Evolutionary conservation across 2,888 invertebrate species (phyloP).

Genomic region (Onchidella celtica): DNA sequence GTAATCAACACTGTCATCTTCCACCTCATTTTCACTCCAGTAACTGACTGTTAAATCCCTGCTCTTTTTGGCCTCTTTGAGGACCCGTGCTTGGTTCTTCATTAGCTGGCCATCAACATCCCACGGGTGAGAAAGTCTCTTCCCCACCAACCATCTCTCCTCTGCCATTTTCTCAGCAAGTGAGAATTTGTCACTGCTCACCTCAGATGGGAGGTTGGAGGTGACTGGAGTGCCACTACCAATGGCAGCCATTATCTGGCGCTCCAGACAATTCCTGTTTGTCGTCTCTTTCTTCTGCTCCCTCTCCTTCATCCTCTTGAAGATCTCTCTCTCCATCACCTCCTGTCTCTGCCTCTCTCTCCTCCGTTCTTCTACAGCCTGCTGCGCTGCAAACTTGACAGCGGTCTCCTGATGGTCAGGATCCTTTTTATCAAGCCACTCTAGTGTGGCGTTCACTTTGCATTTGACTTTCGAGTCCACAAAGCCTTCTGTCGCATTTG

Average conservation of each 20-base stretch:
- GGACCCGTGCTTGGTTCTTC: neutral
- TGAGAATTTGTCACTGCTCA: neutral
- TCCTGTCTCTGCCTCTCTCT: neutral
- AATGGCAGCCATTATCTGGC: neutral
- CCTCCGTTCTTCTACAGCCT: neutral
- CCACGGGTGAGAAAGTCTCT: neutral
- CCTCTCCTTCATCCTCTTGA: neutral
- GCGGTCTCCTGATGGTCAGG: neutral
- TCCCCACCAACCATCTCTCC: neutral
- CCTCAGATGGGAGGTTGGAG: neutral
- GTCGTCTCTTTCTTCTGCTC: neutral
- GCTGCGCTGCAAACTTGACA: neutral
- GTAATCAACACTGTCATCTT: neutral
- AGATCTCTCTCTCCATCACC: neutral
- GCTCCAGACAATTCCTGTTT: neutral
- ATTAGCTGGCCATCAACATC: neutral
- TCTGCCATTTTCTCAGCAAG: neutral
- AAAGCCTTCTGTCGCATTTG: neutral
- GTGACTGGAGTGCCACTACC: neutral
- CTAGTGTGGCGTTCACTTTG: neutral
- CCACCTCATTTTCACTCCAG: neutral
- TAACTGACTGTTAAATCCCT: neutral
- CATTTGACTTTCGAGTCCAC: neutral
- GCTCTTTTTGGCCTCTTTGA: neutral
- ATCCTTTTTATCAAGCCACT: constrained; percentile 4